Evolutionary conservation across 2,888 invertebrate genomes (phyloP).

Genomic region (Eretmocerus hayati): DNA sequence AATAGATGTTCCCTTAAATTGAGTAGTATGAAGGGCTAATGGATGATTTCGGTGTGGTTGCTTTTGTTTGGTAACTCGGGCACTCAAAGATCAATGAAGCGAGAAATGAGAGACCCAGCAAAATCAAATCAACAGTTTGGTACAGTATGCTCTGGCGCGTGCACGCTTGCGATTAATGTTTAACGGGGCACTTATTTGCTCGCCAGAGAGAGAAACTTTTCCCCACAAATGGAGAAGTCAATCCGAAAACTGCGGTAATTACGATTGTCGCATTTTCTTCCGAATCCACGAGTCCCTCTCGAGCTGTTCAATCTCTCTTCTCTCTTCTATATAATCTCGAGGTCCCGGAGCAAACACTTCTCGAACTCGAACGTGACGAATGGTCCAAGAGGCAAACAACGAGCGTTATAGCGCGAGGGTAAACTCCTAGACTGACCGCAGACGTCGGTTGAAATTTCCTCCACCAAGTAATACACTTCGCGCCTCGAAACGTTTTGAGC

Average conservation of each 20-base stretch:
- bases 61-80: too few relatives aligned
- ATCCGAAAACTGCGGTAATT: slow-evolving; percentile 17
- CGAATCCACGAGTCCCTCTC: not conserved
- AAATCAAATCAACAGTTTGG: slow-evolving; percentile 7
- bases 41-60: too few relatives aligned
- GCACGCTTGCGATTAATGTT: slow-evolving; percentile 8
- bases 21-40: too few relatives aligned
- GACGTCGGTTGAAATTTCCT: slow-evolving; percentile 10
- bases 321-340: not conserved
- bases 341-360: slow-evolving; percentile 1
- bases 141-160: not conserved
- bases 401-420: not conserved
- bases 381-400: slow-evolving; percentile 2
- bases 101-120: slow-evolving; percentile 12
- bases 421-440: not conserved
- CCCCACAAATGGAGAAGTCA: slow-evolving; percentile 4
- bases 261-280: slow-evolving; percentile 5
- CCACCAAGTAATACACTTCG: too few relatives aligned
- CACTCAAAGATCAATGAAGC: slow-evolving; percentile 15
- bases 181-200: slow-evolving; percentile 5
- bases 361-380: slow-evolving; percentile 17
- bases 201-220: slow-evolving; percentile 2
- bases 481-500: too few relatives aligned
- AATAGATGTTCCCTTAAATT: too few relatives aligned
- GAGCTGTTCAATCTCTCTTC: not conserved